Evolutionary conservation across 2,113 vertebrate species (phyloP).

Genomic region (Meles meles): DNA sequence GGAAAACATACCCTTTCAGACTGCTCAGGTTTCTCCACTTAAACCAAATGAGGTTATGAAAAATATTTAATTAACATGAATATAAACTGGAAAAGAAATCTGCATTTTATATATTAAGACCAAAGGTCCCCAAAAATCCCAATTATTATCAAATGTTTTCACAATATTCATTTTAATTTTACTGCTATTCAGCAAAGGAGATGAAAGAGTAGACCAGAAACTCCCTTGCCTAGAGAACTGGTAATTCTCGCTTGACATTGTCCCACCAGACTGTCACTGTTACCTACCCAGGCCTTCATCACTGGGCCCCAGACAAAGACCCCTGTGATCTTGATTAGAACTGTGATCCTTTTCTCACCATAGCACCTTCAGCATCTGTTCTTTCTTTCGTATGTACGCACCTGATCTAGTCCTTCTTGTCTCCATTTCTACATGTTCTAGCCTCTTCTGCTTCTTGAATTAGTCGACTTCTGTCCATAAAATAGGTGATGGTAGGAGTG

Average conservation of each 20-base stretch:
- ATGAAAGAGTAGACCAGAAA: neutral
- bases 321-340: neutral
- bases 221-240: neutral
- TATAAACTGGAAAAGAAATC: neutral
- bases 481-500: neutral
- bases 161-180: slow-evolving; percentile 18
- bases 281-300: neutral
- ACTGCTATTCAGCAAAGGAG: neutral
- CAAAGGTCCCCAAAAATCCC: neutral
- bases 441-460: neutral
- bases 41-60: neutral
- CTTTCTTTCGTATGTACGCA: neutral
- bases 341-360: neutral
- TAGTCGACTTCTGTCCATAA: neutral
- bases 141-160: neutral
- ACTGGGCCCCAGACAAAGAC: neutral
- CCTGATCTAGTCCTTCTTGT: neutral
- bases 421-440: neutral
- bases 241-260: neutral
- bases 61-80: neutral
- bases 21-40: neutral
- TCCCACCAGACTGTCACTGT: neutral
- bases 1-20: neutral
- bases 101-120: neutral
- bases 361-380: neutral